Percentiles rank a stretch among this genome's conserved stretches.
Evolutionary conservation across 2,797 vertebrate genomes (phyloP).

Genomic region (Phoebastria nigripes): DNA sequence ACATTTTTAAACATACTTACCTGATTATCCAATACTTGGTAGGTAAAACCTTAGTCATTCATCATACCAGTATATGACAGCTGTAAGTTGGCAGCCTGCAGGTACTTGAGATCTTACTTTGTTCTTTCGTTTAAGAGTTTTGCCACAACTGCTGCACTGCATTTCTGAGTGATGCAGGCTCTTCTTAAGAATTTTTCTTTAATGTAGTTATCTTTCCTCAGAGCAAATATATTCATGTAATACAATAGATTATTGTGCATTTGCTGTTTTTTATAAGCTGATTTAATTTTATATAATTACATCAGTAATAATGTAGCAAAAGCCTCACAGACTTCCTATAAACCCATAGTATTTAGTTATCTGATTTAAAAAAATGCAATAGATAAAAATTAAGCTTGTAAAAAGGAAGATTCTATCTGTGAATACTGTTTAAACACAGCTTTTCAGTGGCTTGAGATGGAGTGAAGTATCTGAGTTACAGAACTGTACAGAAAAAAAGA

Average conservation of each 20-base stretch:
- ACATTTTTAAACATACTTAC: not conserved
- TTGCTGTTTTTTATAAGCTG: not conserved
- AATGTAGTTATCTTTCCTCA: not conserved
- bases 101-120: not conserved
- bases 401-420: not conserved
- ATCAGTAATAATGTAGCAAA: constrained; percentile 11
- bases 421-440: not conserved
- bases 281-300: constrained; percentile 23
- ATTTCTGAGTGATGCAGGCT: not conserved
- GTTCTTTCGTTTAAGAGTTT: not conserved
- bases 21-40: not conserved
- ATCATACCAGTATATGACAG: not conserved
- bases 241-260: not conserved
- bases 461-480: not conserved
- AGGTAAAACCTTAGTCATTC: not conserved
- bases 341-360: not conserved
- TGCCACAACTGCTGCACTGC: not conserved
- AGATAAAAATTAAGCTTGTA: not conserved
- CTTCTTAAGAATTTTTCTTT: not conserved
- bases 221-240: not conserved
- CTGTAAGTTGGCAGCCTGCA: not conserved
- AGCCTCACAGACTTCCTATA: constrained; percentile 23
- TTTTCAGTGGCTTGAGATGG: not conserved
- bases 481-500: not conserved
- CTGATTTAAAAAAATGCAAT: not conserved